Conservation (phyloP, 2,113 vertebrate genomes). For the Phylloscopus trochiloides region DNA sequence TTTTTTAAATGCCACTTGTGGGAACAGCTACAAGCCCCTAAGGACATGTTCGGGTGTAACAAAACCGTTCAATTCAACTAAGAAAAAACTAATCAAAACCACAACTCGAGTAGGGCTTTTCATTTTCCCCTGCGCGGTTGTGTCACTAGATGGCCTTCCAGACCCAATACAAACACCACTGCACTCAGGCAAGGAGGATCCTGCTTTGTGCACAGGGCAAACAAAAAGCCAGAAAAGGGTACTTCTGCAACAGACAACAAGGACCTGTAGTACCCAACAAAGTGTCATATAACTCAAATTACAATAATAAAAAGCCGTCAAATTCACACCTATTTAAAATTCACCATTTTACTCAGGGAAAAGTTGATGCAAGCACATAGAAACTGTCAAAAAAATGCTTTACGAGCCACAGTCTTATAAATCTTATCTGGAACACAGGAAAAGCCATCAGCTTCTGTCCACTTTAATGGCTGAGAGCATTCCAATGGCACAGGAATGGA, state of each 20-base stretch:
- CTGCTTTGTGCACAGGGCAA: background rate
- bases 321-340: background rate
- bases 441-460: background rate
- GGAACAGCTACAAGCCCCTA: background rate
- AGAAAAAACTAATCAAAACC: no score
- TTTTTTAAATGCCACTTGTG: background rate
- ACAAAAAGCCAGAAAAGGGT: background rate
- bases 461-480: background rate
- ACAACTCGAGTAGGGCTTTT: background rate
- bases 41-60: background rate
- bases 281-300: background rate
- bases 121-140: background rate
- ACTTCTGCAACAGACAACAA: background rate
- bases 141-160: slow-evolving; percentile 68
- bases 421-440: background rate
- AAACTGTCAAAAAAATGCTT: background rate
- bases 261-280: background rate
- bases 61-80: background rate
- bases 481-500: background rate
- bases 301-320: background rate
- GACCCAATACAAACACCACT: background rate
- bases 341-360: background rate
- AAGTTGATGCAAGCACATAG: background rate
- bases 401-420: background rate
- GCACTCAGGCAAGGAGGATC: background rate